These are phyloP conservation scores for Orthonevra nobilis DNA, from an alignment of 2,888 invertebrate species.

Conservation along the genomic window DNA sequence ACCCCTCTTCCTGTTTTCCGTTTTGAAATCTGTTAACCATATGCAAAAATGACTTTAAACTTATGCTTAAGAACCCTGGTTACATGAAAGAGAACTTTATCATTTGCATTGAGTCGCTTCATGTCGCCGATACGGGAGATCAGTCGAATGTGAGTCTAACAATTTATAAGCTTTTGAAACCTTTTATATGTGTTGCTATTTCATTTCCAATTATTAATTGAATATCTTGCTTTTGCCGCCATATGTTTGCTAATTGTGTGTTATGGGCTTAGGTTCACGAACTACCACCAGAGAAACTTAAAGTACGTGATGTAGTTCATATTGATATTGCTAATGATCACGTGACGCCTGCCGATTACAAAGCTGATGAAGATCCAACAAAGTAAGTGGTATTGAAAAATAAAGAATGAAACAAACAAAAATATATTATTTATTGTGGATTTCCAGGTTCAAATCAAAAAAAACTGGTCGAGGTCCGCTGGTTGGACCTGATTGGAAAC, in stretches of 20 bases:
- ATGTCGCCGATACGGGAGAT: constrained; percentile 92
- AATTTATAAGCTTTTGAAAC: constrained; percentile 4
- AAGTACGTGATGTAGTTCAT: constrained; percentile 91
- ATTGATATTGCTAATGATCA: constrained; percentile 98
- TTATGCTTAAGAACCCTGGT: constrained; percentile 87
- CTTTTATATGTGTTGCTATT: constrained; percentile 13
- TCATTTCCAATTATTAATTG: neutral
- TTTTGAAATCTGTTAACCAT: constrained; percentile 32
- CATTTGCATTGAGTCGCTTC: constrained; percentile 97
- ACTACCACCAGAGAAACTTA: constrained; percentile 92
- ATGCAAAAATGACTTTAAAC: constrained; percentile 10
- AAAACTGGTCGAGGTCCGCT: constrained; percentile 98
- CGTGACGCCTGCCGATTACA: constrained; percentile 90
- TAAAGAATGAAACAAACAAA: too few species aligned
- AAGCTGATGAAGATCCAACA: constrained; percentile 90
- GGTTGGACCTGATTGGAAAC: constrained; percentile 88
- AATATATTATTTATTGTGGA: neutral
- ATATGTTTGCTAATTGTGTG: constrained; percentile 4
- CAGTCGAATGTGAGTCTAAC: constrained; percentile 91
- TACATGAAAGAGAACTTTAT: constrained; percentile 98
- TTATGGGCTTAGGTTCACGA: constrained; percentile 93
- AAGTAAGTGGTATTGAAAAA: constrained; percentile 71
- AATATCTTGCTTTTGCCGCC: neutral
- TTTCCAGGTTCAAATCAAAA: constrained; percentile 88
- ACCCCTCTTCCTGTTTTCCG: constrained; percentile 7